phyloP scores from a whole-genome alignment of 2,113 vertebrate species.

The Malaclemys terrapin region DNA sequence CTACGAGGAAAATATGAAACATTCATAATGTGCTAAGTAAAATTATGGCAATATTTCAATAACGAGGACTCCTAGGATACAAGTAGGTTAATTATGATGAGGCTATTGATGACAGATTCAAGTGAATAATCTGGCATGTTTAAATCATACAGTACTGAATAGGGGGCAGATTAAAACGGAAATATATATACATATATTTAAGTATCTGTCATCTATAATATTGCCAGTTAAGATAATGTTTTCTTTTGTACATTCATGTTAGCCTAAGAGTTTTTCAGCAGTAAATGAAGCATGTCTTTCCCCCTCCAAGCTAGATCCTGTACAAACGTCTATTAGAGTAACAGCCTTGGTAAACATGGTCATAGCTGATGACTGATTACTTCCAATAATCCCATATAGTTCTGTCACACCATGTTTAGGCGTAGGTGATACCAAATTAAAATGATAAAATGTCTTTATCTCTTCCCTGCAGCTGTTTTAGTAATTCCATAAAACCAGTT shows the following conservation, averaged over 20 bases:
- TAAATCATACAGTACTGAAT: neutral
- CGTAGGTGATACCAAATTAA: constrained; percentile 58
- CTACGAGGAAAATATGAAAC: neutral
- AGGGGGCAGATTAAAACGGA: neutral
- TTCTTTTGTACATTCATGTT: neutral
- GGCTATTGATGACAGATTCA: neutral
- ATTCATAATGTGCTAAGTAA: neutral
- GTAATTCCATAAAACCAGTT: constrained; percentile 53
- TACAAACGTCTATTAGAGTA: neutral
- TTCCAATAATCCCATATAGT: constrained; percentile 55
- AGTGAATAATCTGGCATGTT: neutral
- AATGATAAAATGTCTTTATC: constrained; percentile 66
- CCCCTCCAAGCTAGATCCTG: neutral
- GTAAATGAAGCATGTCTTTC: neutral
- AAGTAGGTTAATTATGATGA: neutral
- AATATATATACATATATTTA: neutral
- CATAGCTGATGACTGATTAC: constrained; percentile 52
- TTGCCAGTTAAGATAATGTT: neutral
- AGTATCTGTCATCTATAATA: neutral
- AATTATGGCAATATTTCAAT: neutral
- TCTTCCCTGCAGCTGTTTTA: constrained; percentile 60
- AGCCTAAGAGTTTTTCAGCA: neutral
- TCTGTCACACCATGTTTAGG: constrained; percentile 27
- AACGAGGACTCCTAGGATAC: neutral
- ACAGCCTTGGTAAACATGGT: constrained; percentile 1